phyloP scores from a whole-genome alignment of 2,888 invertebrate species.

The Agonopterix heracliana region DNA sequence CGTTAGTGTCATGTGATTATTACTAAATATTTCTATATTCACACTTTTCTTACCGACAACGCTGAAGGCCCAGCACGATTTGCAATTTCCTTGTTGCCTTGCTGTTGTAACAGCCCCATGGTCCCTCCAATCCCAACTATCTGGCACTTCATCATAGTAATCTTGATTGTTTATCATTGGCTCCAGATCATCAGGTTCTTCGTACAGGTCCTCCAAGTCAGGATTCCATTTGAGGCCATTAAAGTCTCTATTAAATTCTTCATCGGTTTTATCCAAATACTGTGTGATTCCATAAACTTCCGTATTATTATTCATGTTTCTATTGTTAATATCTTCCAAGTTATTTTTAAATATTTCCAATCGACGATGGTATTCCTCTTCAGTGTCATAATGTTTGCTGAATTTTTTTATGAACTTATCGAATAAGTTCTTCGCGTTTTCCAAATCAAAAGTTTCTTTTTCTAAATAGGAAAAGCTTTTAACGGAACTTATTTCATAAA shows the following conservation, averaged over 20 bases:
- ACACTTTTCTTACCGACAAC: constrained; percentile 8
- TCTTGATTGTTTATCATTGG: too few species aligned
- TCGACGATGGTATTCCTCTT: neutral
- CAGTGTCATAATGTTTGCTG: neutral
- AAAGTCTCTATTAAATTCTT: neutral
- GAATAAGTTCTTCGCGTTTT: too few species aligned
- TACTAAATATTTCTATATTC: neutral
- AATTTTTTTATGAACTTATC: too few species aligned
- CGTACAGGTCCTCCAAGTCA: neutral
- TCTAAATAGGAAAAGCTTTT: too few species aligned
- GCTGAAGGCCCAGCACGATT: constrained; percentile 84
- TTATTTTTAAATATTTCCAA: neutral
- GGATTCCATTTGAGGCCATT: neutral
- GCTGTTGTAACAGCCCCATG: constrained; percentile 84
- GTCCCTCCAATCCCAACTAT: constrained; percentile 79
- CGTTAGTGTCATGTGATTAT: too few species aligned
- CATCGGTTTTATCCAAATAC: neutral
- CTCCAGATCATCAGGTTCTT: too few species aligned
- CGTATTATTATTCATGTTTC: neutral
- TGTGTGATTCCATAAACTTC: neutral
- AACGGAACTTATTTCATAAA: too few species aligned
- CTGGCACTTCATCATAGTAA: constrained; percentile 4
- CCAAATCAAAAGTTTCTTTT: too few species aligned
- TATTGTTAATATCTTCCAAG: neutral
- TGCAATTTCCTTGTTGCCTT: constrained; percentile 87